Evolutionary conservation across 2,113 vertebrate species (phyloP).

Genomic region (Okapia johnstoni): DNA sequence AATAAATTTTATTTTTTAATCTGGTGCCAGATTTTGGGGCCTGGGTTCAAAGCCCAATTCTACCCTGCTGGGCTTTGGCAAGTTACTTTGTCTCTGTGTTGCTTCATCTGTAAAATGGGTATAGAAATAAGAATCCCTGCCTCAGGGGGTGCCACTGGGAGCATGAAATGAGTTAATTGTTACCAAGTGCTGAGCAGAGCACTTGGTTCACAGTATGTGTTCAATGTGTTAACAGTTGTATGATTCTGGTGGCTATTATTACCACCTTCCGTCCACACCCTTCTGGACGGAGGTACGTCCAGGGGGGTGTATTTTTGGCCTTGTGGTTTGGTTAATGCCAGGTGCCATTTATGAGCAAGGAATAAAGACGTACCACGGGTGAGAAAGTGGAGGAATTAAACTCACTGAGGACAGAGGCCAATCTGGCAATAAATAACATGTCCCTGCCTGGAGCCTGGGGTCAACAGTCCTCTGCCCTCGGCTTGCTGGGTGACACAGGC

Average conservation of each 20-base stretch:
- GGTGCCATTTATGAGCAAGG: background rate
- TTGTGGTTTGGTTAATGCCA: background rate
- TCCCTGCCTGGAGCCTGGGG: background rate
- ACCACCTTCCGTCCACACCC: fast-evolving
- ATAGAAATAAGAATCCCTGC: background rate
- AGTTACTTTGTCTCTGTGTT: background rate
- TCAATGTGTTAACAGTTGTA: fast-evolving
- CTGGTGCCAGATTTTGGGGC: background rate
- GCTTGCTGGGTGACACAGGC: background rate
- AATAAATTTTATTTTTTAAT: background rate
- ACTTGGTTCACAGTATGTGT: fast-evolving
- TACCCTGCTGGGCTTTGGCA: fast-evolving
- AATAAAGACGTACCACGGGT: background rate
- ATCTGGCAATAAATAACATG: too few relatives aligned
- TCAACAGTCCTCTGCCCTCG: background rate
- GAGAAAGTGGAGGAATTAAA: background rate
- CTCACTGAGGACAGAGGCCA: background rate
- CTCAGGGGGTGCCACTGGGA: fast-evolving
- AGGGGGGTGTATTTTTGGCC: background rate
- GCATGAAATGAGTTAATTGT: too few relatives aligned
- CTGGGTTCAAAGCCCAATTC: background rate
- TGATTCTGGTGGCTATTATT: fast-evolving
- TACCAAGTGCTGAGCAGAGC: background rate
- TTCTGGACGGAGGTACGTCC: background rate
- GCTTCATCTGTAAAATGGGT: background rate